These are phyloP conservation scores for Drosophila greeni DNA, from an alignment of 2,888 invertebrate genomes.

Conservation along the genomic window DNA sequence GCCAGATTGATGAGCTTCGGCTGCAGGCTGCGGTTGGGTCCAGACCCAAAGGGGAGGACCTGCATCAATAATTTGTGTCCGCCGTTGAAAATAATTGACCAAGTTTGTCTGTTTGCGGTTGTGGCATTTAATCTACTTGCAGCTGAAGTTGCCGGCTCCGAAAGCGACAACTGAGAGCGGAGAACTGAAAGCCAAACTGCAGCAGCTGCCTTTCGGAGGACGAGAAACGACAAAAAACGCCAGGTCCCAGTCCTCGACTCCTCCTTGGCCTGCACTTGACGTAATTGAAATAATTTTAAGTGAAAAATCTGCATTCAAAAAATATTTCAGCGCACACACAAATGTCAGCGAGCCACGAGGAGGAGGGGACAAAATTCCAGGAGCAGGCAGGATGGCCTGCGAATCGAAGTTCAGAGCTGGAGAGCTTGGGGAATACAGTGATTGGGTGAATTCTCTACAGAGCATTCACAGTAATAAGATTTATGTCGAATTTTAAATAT, in stretches of 20 bases:
- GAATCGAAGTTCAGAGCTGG: neutral
- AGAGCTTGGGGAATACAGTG: neutral
- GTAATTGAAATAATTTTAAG: constrained; percentile 73
- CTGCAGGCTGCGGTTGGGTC: constrained; percentile 48
- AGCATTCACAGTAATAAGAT: no score
- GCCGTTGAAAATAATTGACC: constrained; percentile 75
- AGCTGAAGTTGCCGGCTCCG: constrained; percentile 39
- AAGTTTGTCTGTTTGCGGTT: constrained; percentile 73
- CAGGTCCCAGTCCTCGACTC: constrained; percentile 21
- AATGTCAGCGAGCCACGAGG: constrained; percentile 42
- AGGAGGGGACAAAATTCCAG: constrained; percentile 20
- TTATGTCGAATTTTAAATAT: neutral
- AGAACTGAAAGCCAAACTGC: constrained; percentile 38
- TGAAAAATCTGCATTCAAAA: constrained; percentile 73
- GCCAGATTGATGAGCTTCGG: constrained; percentile 66
- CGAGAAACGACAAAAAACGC: constrained; percentile 35
- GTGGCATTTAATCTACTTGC: constrained; percentile 72
- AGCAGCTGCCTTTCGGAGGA: constrained; percentile 45
- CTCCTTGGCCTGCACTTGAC: constrained; percentile 60
- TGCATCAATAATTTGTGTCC: constrained; percentile 75
- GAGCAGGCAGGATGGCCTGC: constrained; percentile 9
- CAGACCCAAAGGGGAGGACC: constrained; percentile 30
- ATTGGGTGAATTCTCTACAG: constrained; percentile 1
- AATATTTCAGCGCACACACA: constrained; percentile 62
- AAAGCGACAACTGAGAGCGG: constrained; percentile 30